A percentile compares a stretch with the other conserved stretches of the same genome.
These are phyloP conservation scores for Dyspetes luteomarginatus DNA, from an alignment of 2,888 invertebrate genomes.

Conservation along the genomic window DNA sequence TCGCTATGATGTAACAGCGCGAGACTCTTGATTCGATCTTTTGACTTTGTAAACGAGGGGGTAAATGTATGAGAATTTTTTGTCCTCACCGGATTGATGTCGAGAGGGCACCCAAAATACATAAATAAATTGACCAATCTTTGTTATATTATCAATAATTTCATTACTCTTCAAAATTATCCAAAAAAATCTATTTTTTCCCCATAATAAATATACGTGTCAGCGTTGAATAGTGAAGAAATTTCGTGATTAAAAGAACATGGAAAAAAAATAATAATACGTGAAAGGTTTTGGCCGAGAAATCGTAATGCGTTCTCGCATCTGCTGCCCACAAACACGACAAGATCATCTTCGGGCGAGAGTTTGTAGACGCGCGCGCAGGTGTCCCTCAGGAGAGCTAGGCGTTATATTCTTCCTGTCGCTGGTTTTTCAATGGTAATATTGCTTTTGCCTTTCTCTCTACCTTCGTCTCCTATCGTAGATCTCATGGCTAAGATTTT, in stretches of 20 bases:
- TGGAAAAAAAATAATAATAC: constrained; percentile 26
- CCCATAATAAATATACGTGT: neutral
- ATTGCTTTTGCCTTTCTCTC: constrained; percentile 13
- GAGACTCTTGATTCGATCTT: constrained; percentile 46
- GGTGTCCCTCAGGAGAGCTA: constrained; percentile 45
- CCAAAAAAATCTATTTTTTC: neutral
- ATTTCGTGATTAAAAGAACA: constrained; percentile 22
- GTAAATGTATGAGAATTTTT: constrained; percentile 22
- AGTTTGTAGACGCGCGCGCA: constrained; percentile 35
- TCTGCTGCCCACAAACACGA: constrained; percentile 57
- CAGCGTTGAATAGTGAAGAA: neutral
- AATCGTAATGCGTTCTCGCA: constrained; percentile 58
- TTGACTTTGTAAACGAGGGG: constrained; percentile 68
- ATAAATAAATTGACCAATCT: too few relatives aligned
- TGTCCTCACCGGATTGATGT: neutral
- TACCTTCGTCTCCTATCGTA: constrained; percentile 65
- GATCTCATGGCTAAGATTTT: constrained; percentile 63
- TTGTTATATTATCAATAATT: too few relatives aligned
- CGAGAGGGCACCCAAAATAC: neutral
- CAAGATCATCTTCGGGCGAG: constrained; percentile 51
- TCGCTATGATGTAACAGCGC: constrained; percentile 30
- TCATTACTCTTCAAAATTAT: too few relatives aligned
- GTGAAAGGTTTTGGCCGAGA: constrained; percentile 67
- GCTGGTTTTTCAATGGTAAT: constrained; percentile 38
- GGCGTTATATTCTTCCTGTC: constrained; percentile 23